A percentile compares a stretch with the other conserved stretches of the same genome.
These are phyloP conservation scores for Leptarthrus brevirostris DNA, from an alignment of 2,888 invertebrate species.

Conservation along the genomic window DNA sequence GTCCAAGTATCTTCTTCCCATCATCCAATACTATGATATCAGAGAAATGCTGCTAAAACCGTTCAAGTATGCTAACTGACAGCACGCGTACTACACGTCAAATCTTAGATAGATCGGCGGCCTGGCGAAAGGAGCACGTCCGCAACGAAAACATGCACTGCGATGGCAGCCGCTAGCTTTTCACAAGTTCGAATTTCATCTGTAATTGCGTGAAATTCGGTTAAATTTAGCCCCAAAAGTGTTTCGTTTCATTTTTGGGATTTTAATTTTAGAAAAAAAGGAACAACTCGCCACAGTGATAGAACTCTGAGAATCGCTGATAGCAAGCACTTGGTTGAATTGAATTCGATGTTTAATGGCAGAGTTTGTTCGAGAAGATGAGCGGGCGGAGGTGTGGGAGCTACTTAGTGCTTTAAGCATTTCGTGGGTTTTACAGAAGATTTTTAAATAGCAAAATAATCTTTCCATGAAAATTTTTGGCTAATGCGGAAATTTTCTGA, in stretches of 20 bases:
- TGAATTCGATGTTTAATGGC: neutral
- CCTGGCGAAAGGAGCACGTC: neutral
- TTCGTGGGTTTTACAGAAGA: neutral
- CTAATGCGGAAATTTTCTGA: neutral
- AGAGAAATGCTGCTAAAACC: slow-evolving; percentile 5
- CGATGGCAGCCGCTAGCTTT: neutral
- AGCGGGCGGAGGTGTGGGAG: neutral
- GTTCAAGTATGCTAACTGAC: neutral
- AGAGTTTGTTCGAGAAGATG: slow-evolving; percentile 1
- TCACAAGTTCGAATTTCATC: slow-evolving; percentile 47
- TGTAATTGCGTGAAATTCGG: slow-evolving; percentile 47
- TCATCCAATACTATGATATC: slow-evolving; percentile 33
- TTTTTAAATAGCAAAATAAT: slow-evolving; percentile 15
- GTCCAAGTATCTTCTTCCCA: neutral
- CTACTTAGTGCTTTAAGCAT: neutral
- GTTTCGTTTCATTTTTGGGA: slow-evolving; percentile 46
- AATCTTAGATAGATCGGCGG: slow-evolving; percentile 12
- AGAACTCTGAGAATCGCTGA: slow-evolving; percentile 7
- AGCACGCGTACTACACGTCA: neutral
- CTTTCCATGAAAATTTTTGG: neutral
- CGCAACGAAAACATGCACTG: neutral
- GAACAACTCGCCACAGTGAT: slow-evolving; percentile 21
- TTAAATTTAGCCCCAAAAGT: slow-evolving; percentile 49
- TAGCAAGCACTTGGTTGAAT: neutral
- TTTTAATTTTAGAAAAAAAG: slow-evolving; percentile 44